Conservation (phyloP, 37 sponge, comb jelly and placozoan species). For the Tethya wilhelma region DNA sequence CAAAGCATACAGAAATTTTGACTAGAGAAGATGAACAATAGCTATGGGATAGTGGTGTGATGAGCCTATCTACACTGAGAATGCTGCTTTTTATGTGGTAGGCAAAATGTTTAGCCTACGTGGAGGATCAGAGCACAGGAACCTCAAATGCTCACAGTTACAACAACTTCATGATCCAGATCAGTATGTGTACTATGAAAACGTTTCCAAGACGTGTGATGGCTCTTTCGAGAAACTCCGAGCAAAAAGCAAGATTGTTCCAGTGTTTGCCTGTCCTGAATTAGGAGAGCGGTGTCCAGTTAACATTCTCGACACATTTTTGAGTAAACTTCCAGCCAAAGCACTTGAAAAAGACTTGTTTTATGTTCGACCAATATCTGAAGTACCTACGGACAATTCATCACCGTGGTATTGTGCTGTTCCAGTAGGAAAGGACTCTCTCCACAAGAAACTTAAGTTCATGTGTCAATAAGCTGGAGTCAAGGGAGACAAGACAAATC, state of each 20-base stretch:
- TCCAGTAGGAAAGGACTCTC: neutral
- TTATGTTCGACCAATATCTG: neutral
- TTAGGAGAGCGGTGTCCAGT: neutral
- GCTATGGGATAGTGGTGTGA: neutral
- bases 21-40: neutral
- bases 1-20: neutral
- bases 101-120: neutral
- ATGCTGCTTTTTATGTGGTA: neutral
- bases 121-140: neutral
- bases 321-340: neutral
- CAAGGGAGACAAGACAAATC: neutral
- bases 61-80: neutral
- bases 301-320: neutral
- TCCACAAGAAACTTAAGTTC: neutral
- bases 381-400: neutral
- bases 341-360: neutral
- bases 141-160: neutral
- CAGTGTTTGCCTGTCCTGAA: neutral
- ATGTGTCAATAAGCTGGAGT: slow-evolving; percentile 4
- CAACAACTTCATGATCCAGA: neutral
- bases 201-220: neutral
- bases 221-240: neutral
- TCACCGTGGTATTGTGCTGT: too few species aligned
- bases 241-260: neutral
- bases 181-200: too few species aligned